phyloP scores from a whole-genome alignment of 2,113 vertebrate genomes.

The Rhea americana region DNA sequence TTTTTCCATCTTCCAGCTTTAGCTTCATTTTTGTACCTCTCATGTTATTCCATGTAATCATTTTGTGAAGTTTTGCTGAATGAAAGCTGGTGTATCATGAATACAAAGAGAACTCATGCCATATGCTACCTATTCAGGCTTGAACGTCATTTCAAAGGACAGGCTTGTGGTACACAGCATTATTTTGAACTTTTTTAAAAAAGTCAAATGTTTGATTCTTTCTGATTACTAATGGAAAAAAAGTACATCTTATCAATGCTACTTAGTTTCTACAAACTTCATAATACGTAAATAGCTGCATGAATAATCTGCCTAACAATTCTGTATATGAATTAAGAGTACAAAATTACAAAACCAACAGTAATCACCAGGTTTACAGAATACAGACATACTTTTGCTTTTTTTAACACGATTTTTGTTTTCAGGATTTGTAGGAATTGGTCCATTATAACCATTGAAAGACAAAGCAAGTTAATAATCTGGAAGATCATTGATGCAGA shows the following conservation, averaged over 20 bases:
- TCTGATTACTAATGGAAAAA: neutral
- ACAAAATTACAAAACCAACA: neutral
- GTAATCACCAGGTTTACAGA: neutral
- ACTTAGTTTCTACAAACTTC: constrained; percentile 15
- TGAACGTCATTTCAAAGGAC: neutral
- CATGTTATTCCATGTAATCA: neutral
- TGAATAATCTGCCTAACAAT: neutral
- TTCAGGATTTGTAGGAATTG: neutral
- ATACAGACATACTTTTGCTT: neutral
- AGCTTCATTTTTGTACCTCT: neutral
- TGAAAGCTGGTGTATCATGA: neutral
- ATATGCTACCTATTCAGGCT: neutral
- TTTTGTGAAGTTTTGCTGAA: neutral
- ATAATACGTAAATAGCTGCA: neutral
- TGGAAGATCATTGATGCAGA: neutral
- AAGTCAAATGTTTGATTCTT: neutral
- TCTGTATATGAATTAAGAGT: neutral
- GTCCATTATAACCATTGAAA: neutral
- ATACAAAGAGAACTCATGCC: neutral
- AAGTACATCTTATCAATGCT: neutral
- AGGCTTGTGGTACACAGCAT: neutral
- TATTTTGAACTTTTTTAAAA: neutral
- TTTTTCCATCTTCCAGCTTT: neutral
- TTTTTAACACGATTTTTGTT: neutral
- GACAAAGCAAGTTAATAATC: neutral